These are phyloP conservation scores for Saxidomus purpurata DNA, from an alignment of 1,140 invertebrate genomes.

Conservation along the genomic window DNA sequence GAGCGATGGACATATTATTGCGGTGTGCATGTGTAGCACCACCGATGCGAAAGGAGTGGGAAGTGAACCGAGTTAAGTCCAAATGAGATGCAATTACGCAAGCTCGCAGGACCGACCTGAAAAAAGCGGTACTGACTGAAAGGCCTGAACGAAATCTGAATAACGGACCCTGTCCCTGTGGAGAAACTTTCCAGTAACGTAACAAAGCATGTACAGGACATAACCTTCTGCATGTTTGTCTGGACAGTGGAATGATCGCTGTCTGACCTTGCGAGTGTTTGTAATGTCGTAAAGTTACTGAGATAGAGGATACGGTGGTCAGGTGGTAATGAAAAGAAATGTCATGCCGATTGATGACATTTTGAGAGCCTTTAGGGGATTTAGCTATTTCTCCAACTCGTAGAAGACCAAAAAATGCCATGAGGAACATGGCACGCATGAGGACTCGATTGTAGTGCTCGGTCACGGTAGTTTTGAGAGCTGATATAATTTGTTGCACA, in stretches of 20 bases:
- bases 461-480: not conserved
- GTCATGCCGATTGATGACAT: not conserved
- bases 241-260: not conserved
- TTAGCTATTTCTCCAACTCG: slow-evolving; percentile 15
- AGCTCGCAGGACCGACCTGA: not conserved
- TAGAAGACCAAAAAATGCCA: slow-evolving; percentile 21
- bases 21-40: not conserved
- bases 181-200: not conserved
- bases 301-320: not conserved
- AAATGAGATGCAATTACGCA: not conserved
- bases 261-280: slow-evolving; percentile 12
- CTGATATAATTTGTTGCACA: too few relatives aligned
- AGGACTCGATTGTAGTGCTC: not conserved
- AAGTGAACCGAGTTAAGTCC: not conserved
- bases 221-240: not conserved
- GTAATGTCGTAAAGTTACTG: not conserved
- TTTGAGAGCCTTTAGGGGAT: not conserved
- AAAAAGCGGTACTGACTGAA: not conserved
- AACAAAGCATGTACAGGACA: not conserved
- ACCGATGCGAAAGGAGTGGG: slow-evolving; percentile 17
- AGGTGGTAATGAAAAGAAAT: not conserved
- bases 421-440: slow-evolving; percentile 5
- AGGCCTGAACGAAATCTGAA: not conserved
- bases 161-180: not conserved
- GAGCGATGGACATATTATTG: not conserved